Conservation (phyloP, 2,888 invertebrate genomes). For the Temnothorax rugatulus region DNA sequence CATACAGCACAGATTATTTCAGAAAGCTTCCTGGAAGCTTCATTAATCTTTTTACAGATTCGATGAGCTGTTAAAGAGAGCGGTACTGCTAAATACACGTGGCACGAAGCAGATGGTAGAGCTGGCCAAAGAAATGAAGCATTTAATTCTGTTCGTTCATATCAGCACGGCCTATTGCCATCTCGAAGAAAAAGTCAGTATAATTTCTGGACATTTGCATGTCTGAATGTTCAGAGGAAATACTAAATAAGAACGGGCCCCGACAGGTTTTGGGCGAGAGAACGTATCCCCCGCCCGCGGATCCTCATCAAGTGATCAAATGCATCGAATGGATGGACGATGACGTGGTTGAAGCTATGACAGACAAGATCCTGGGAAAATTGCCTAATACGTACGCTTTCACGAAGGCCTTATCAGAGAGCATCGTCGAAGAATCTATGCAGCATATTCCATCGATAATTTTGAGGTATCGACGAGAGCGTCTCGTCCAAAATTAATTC, state of each 20-base stretch:
- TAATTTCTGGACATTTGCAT: not conserved
- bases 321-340: conserved; percentile 93
- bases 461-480: conserved; percentile 88
- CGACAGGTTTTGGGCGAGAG: conserved; percentile 91
- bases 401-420: conserved; percentile 96
- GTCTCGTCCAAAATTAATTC: not conserved
- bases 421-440: conserved; percentile 93
- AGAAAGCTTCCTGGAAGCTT: no score
- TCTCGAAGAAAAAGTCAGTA: conserved; percentile 87
- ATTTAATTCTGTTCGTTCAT: conserved; percentile 91
- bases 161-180: conserved; percentile 97
- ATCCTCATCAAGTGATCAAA: conserved; percentile 92
- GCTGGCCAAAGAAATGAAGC: conserved; percentile 92
- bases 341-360: conserved; percentile 89
- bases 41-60: conserved; percentile 88
- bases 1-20: no score
- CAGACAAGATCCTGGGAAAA: conserved; percentile 90
- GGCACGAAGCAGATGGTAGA: conserved; percentile 96
- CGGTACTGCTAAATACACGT: conserved; percentile 96
- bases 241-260: not conserved
- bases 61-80: conserved; percentile 96
- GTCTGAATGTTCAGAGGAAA: not conserved
- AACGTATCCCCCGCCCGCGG: conserved; percentile 94
- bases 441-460: conserved; percentile 92
- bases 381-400: conserved; percentile 97